phyloP scores from a whole-genome alignment of 2,797 vertebrate species.

The Xerus rutilus region DNA sequence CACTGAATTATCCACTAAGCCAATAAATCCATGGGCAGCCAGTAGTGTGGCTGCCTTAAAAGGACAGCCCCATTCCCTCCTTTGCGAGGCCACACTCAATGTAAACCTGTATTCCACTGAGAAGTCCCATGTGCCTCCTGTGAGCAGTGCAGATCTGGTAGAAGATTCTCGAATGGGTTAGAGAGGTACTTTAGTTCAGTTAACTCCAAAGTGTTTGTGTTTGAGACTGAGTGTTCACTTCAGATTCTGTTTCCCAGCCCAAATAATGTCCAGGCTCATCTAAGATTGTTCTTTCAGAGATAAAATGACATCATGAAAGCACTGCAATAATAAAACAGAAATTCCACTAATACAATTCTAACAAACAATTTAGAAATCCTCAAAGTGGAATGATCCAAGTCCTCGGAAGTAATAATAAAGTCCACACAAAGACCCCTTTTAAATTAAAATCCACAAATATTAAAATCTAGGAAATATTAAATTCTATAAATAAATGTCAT shows the following conservation, averaged over 20 bases:
- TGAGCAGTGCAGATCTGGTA: neutral
- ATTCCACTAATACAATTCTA: neutral
- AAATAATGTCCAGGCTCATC: neutral
- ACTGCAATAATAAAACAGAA: neutral
- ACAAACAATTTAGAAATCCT: neutral
- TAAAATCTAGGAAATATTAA: neutral
- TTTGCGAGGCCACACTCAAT: neutral
- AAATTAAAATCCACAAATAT: neutral
- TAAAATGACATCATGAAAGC: neutral
- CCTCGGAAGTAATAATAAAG: conserved; percentile 4
- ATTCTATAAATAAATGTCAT: conserved; percentile 3
- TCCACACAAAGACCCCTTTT: neutral
- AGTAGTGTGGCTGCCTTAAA: neutral
- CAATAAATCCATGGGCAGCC: neutral
- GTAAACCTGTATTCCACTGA: neutral
- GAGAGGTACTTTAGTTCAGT: neutral
- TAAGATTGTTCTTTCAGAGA: neutral
- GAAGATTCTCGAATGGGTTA: neutral
- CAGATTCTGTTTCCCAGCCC: neutral
- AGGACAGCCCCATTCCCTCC: neutral
- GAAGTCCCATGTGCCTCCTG: neutral
- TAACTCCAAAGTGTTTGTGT: neutral
- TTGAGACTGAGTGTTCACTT: neutral
- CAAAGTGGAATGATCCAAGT: neutral
- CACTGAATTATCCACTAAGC: neutral